Evolutionary conservation across 2,113 vertebrate genomes (phyloP), one percentile per base, ranked within the genome.

Genomic region (Varanus salvator): DNA sequence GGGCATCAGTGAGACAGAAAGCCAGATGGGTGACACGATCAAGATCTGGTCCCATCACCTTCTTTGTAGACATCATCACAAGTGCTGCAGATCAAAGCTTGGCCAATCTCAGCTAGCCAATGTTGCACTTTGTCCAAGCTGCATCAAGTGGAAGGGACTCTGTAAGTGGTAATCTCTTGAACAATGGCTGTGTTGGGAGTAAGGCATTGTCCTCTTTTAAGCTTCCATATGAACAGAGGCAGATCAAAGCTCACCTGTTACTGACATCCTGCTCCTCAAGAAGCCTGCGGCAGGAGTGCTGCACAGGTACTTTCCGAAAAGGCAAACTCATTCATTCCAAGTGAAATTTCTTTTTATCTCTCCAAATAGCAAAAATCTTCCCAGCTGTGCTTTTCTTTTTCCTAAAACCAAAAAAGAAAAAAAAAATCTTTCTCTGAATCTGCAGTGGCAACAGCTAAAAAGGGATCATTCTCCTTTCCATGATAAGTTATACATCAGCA

Each of bases 301-400:
- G 38, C 71, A 76, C 14, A 50, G 57, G 87, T 66, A 89, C 57
- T 52, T 76, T 84, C 77, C 31, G 8, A 76, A 89, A 76, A 76
- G 80, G 80, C 57, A 75, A 88, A 71, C 77, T 81, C 87, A 72
- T 88, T 29, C 66, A 81, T 64, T 89, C 81, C 31, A 29, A 38
- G 72, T 52, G 71, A 76, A 75, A 87, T 87, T 90, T 76, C 71
- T 68, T 90, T 44, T 90, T 69, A 85, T 90, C 57, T 77, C 25
- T 50, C 38, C 72, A 83, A 84, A 87, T 83, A 83, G 44, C n/a
- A 83, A 69, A 90, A 87, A 31, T 54, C 80, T 69, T 44, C 80
- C 80, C 60, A 69, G 25, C 57, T 83, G 78, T 69, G 60, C 80
- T 76, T 77, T 76, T 31, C 75, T 77, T 84, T 29, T 54, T 64